Evolutionary conservation across 2,888 invertebrate species (phyloP).

Genomic region (Watsonalla cultraria): DNA sequence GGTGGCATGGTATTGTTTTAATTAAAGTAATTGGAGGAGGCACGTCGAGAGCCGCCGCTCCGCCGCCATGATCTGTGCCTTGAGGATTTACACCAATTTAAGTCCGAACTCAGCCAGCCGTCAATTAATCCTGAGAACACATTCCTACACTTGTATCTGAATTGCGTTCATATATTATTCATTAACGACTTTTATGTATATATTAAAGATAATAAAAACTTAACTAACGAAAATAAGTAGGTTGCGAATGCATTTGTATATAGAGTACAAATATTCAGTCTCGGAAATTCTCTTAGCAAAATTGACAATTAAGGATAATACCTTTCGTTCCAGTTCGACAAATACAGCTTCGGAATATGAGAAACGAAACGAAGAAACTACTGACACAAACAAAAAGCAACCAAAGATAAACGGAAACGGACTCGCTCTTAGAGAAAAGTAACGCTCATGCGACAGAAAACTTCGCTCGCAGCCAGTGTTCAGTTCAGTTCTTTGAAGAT

Average conservation of each 20-base stretch:
- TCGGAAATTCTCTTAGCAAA: not conserved
- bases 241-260: too few species aligned
- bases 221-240: too few species aligned
- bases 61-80: slow-evolving; percentile 74
- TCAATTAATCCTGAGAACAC: slow-evolving; percentile 65
- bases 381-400: slow-evolving; percentile 60
- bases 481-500: slow-evolving; percentile 45
- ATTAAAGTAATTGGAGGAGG: slow-evolving; percentile 79
- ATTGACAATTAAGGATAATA: not conserved
- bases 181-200: not conserved
- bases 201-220: too few species aligned
- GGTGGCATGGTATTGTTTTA: slow-evolving; percentile 76
- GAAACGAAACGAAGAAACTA: slow-evolving; percentile 59
- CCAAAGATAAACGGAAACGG: slow-evolving; percentile 73
- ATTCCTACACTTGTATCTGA: slow-evolving; percentile 23
- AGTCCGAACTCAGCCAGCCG: slow-evolving; percentile 62
- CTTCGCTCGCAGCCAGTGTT: slow-evolving; percentile 55
- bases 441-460: slow-evolving; percentile 62
- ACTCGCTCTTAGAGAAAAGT: slow-evolving; percentile 70
- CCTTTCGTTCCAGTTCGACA: slow-evolving; percentile 34
- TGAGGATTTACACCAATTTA: slow-evolving; percentile 77
- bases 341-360: slow-evolving; percentile 61
- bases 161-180: not conserved
- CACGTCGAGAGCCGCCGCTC: slow-evolving; percentile 69
- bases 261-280: too few species aligned